Conservation (phyloP, 2,888 invertebrate genomes). For the Callyntrura guangdongensis region DNA sequence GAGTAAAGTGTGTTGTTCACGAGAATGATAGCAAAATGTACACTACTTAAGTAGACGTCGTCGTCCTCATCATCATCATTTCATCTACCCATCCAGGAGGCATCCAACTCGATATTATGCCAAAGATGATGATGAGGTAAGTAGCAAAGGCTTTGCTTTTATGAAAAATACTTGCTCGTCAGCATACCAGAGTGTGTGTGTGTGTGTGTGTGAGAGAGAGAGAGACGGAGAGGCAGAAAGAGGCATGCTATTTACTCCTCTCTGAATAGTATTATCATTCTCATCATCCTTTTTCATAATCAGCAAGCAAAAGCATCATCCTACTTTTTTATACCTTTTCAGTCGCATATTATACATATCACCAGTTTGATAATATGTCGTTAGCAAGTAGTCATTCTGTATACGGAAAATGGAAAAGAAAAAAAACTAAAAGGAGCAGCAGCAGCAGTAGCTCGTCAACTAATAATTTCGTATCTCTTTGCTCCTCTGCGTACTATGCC, state of each 20-base stretch:
- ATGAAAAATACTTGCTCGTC: constrained; percentile 52
- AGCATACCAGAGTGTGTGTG: constrained; percentile 1
- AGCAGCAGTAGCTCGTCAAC: constrained; percentile 30
- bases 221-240: constrained; percentile 17
- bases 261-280: constrained; percentile 31
- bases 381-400: constrained; percentile 49
- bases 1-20: constrained; percentile 52
- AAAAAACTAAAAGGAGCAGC: constrained; percentile 16
- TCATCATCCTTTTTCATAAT: constrained; percentile 44
- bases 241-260: background rate
- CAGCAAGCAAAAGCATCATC: constrained; percentile 49
- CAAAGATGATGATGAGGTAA: constrained; percentile 53
- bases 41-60: constrained; percentile 37
- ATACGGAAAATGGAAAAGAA: constrained; percentile 14
- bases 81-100: constrained; percentile 20
- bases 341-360: constrained; percentile 29
- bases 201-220: too few species aligned
- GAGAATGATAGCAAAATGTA: constrained; percentile 45
- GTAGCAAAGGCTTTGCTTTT: constrained; percentile 44
- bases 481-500: constrained; percentile 23
- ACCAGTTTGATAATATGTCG: constrained; percentile 63
- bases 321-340: constrained; percentile 31
- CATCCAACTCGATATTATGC: background rate
- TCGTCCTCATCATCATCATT: constrained; percentile 37
- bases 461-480: constrained; percentile 30